These are phyloP conservation scores for Manduca sexta DNA, from an alignment of 1,140 invertebrate genomes.

Conservation along the genomic window DNA sequence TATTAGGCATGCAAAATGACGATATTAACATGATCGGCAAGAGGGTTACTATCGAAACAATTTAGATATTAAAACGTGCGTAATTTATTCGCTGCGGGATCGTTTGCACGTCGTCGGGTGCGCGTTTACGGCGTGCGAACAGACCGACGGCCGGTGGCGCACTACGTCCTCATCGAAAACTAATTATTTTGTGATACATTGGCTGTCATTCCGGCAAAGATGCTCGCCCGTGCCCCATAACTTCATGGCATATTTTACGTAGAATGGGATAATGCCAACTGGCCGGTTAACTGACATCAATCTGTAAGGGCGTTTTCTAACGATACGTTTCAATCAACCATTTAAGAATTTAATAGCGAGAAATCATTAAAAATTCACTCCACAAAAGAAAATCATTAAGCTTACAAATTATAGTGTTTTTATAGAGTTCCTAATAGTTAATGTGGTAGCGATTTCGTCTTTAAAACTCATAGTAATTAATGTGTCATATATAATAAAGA, in stretches of 20 bases:
- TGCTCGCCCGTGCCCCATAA: conserved; percentile 6
- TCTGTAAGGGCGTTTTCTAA: too few relatives aligned
- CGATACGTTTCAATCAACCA: too few relatives aligned
- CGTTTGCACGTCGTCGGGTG: conserved; percentile 15
- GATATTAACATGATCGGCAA: conserved; percentile 8
- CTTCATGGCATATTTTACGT: conserved; percentile 1
- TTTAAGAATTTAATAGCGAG: too few relatives aligned
- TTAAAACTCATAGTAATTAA: too few relatives aligned
- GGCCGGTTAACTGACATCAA: too few relatives aligned
- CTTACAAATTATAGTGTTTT: too few relatives aligned
- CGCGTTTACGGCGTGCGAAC: conserved; percentile 34
- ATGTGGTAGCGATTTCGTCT: too few relatives aligned
- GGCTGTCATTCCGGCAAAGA: conserved; percentile 6
- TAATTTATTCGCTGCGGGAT: conserved; percentile 12
- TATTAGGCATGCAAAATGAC: conserved; percentile 23
- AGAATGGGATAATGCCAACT: background rate
- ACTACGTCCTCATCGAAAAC: conserved; percentile 15
- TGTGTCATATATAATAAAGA: too few relatives aligned
- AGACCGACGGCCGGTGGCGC: conserved; percentile 20
- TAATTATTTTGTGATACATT: conserved; percentile 24
- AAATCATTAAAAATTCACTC: too few relatives aligned
- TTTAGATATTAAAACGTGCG: background rate
- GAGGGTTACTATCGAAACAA: too few relatives aligned
- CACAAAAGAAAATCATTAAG: too few relatives aligned
- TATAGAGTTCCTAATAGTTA: too few relatives aligned